phyloP scores from a whole-genome alignment of 2,888 invertebrate genomes.

The Sisyra nigra region DNA sequence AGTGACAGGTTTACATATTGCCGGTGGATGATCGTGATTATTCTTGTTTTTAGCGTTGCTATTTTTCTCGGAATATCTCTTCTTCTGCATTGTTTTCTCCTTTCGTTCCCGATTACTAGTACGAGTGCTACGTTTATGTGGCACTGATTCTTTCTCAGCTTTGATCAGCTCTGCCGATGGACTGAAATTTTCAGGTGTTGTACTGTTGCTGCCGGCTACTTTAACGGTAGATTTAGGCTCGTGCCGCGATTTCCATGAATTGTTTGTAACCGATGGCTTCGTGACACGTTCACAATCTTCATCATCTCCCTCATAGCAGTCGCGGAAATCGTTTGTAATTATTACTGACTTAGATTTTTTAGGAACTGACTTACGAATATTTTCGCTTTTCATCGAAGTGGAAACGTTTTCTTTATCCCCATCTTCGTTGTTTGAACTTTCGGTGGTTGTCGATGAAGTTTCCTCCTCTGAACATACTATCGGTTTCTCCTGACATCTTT shows the following conservation, averaged over 20 bases:
- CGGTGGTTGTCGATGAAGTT: constrained; percentile 52
- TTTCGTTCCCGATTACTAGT: constrained; percentile 17
- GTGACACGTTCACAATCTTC: constrained; percentile 25
- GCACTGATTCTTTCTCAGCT: constrained; percentile 15
- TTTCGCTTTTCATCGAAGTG: constrained; percentile 9
- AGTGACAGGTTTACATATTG: constrained; percentile 12
- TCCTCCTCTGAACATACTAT: constrained; percentile 38
- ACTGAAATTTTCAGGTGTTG: constrained; percentile 9
- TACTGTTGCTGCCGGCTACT: constrained; percentile 8
- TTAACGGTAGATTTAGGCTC: constrained; percentile 6
- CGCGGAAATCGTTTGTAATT: constrained; percentile 25
- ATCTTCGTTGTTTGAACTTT: constrained; percentile 47
- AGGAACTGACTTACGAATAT: constrained; percentile 21
- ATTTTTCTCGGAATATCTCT: constrained; percentile 16
- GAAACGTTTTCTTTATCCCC: constrained; percentile 22
- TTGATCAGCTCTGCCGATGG: constrained; percentile 10
- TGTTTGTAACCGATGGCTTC: constrained; percentile 15
- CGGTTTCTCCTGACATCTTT: constrained; percentile 16
- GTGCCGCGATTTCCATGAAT: constrained; percentile 4
- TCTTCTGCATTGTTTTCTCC: constrained; percentile 19
- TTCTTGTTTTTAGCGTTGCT: constrained; percentile 3
- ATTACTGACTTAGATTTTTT: constrained; percentile 11
- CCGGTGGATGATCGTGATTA: constrained; percentile 1
- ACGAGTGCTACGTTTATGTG: constrained; percentile 1
- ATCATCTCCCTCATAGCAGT: constrained; percentile 30